These are phyloP conservation scores for Microcebus jonahi DNA, from an alignment of 2,113 vertebrate genomes.

Conservation along the genomic window DNA sequence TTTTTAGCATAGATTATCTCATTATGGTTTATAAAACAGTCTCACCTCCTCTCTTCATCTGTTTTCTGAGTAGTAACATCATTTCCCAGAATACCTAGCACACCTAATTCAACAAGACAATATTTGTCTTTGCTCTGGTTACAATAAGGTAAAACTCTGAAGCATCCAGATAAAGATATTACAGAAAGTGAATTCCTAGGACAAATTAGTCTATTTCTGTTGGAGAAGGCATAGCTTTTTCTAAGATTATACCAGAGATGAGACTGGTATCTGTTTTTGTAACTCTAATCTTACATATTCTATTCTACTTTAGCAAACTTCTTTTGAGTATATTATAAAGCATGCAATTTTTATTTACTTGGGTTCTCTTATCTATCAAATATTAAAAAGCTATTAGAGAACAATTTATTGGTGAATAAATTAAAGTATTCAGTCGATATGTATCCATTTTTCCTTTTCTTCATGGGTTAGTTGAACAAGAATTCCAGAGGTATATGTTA, in stretches of 20 bases:
- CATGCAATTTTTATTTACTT: not conserved
- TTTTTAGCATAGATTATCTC: not conserved
- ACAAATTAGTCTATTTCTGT: constrained; percentile 33
- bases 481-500: not conserved
- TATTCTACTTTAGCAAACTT: not conserved
- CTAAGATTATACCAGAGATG: not conserved
- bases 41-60: not conserved
- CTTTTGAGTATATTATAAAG: not conserved
- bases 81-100: constrained; percentile 45
- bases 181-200: not conserved
- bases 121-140: constrained; percentile 54
- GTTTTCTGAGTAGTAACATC: constrained; percentile 33
- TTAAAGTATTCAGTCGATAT: not conserved
- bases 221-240: not conserved
- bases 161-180: constrained; percentile 17
- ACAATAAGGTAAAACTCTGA: constrained; percentile 9
- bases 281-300: not conserved
- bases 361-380: not conserved
- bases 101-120: not conserved
- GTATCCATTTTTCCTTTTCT: not conserved
- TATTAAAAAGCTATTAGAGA: not conserved
- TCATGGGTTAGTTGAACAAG: not conserved
- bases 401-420: not conserved
- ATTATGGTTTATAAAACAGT: constrained; percentile 41
- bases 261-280: constrained; percentile 5